A percentile compares a stretch with the other conserved stretches of the same genome.
phyloP scores from a whole-genome alignment of 2,113 vertebrate species.

The Cricetomys ansorgei region DNA sequence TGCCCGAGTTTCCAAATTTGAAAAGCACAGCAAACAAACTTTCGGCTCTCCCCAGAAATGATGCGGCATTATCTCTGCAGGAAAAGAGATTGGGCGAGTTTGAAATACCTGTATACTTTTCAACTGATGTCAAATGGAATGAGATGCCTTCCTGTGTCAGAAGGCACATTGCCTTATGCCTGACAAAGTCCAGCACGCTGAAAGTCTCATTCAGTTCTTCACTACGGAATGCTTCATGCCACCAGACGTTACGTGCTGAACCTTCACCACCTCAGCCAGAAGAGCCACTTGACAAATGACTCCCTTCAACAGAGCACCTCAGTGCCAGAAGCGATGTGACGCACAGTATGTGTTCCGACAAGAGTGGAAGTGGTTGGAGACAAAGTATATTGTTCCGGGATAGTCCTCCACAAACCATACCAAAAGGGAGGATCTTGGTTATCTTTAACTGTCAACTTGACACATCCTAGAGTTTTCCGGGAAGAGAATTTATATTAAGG shows the following conservation, averaged over 20 bases:
- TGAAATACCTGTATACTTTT: conserved; percentile 60
- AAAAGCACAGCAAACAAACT: conserved; percentile 72
- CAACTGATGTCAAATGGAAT: conserved; percentile 51
- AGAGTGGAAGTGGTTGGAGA: background rate
- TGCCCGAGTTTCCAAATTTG: conserved; percentile 65
- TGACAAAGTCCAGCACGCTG: conserved; percentile 20
- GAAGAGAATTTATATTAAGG: background rate
- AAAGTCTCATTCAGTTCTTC: conserved; percentile 49
- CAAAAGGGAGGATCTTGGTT: background rate
- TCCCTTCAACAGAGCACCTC: conserved; percentile 14
- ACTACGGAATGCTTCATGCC: background rate
- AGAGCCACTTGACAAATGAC: background rate
- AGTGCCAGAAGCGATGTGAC: background rate
- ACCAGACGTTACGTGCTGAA: conserved; percentile 32
- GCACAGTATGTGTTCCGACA: background rate
- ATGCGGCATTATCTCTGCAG: conserved; percentile 65
- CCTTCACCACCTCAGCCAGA: background rate
- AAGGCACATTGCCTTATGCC: conserved; percentile 10
- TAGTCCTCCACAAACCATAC: background rate
- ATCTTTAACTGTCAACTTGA: background rate
- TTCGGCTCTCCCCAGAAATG: conserved; percentile 59
- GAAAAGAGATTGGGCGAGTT: conserved; percentile 38
- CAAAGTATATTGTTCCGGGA: background rate
- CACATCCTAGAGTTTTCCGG: background rate
- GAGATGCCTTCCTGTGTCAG: conserved; percentile 1